Conservation (phyloP, 2,888 invertebrate genomes). For the Chalcosyrphus nemorum region DNA sequence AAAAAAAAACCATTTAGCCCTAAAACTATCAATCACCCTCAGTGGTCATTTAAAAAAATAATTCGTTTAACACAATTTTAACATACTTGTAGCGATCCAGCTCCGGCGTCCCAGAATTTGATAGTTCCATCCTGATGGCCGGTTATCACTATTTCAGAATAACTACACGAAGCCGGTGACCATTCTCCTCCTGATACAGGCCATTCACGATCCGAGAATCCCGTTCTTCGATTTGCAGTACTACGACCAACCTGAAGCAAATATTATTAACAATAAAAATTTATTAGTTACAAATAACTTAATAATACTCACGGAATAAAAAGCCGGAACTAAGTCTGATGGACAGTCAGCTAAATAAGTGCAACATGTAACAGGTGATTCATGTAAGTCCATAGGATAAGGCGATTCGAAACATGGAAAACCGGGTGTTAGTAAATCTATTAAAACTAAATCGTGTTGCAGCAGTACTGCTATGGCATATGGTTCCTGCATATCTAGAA, state of each 20-base stretch:
- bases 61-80: too few relatives aligned
- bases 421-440: conserved; percentile 96
- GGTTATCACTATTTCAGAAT: conserved; percentile 99
- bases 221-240: conserved; percentile 88
- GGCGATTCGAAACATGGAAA: conserved; percentile 99
- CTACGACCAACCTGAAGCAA: conserved; percentile 86
- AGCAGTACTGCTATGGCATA: conserved; percentile 98
- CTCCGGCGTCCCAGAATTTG: conserved; percentile 99
- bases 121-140: conserved; percentile 99
- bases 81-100: conserved; percentile 91
- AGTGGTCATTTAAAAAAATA: too few relatives aligned
- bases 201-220: conserved; percentile 97
- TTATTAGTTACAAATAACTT: neutral
- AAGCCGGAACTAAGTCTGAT: conserved; percentile 97
- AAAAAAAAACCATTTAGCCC: too few relatives aligned
- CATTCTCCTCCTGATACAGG: conserved; percentile 98
- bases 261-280: neutral
- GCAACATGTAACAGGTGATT: conserved; percentile 98
- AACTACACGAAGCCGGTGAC: conserved; percentile 97
- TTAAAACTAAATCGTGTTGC: conserved; percentile 98
- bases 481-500: conserved; percentile 96
- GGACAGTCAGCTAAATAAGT: conserved; percentile 99
- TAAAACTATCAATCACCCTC: too few relatives aligned
- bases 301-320: conserved; percentile 89
- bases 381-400: conserved; percentile 99